Base-by-base conservation (phyloP, 2,113 vertebrate species). In the Micromys minutus region DNA sequence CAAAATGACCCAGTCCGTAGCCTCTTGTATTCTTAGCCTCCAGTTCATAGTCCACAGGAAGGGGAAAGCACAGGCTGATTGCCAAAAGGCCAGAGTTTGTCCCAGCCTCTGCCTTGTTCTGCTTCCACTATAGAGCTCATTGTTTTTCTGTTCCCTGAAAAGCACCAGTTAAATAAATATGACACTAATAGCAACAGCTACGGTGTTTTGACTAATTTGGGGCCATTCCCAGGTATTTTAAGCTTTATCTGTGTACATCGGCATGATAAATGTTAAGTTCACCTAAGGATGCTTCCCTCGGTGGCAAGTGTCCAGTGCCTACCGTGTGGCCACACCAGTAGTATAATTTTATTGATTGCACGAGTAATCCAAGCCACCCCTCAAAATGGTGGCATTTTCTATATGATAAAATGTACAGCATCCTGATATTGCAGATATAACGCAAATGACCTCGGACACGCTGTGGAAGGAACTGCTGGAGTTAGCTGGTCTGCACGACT, bases 141-240 rank as follows among this genome's bases (percentile, higher is more conserved):
- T 91, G 87, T 93, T 96, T 95, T 93, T 77, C 69, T 94, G 92
- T 95, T 96, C 90, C 93, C 45, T 80, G 80, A 92, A 95, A 84
- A 96, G 90, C 87, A 89, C 7, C 67, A 85, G 94, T 97, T 97
- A 93, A 93, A 97, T 94, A 97, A 91, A 98, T 84, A 50, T 15
- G 81, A 67, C 97, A 94, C 84, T 72, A 96, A 94, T 59, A 93
- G 92, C 80, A 97, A 90, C 45, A 81, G 61, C 96, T 91, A 81
- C 84, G 94, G 75, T 89, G 61, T 21, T 97, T 86, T 91, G 65
- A 95, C 93, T 87, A 96, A 96, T 79, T 91, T 55, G 57, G 85
- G 95, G 91, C 94, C 67, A 80, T 96, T 90, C 95, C 55, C 69
- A 94, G 81, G 55, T 90, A 71, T 65, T 93, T 71, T 31, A 77